These are phyloP conservation scores for Macrostomum cliftonense DNA, from an alignment of 2,888 invertebrate genomes.

Conservation along the genomic window DNA sequence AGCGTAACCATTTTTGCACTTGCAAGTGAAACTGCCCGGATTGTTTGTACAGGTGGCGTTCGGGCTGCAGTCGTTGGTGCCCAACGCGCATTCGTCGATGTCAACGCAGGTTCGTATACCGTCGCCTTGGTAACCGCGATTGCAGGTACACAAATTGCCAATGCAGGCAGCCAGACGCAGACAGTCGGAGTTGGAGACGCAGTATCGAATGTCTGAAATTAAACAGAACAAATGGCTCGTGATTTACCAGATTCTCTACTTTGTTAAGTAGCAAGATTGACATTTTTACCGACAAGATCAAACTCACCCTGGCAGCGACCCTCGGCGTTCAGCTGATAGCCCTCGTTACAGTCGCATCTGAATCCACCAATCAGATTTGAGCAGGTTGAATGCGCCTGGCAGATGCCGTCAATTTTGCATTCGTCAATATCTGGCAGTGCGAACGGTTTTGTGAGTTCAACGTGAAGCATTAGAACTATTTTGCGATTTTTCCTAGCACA, in stretches of 20 bases:
- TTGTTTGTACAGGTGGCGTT: constrained; percentile 12
- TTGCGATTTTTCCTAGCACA: no score
- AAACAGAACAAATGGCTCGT: no score
- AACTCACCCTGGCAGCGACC: no score
- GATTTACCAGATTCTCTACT: no score
- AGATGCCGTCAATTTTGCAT: constrained; percentile 1
- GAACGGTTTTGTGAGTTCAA: no score
- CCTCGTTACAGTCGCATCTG: constrained; percentile 1
- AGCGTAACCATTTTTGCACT: constrained; percentile 7
- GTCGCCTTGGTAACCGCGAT: constrained; percentile 5
- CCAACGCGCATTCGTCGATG: constrained; percentile 10
- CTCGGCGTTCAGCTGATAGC: background rate
- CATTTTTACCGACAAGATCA: no score
- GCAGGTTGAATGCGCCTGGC: constrained; percentile 1
- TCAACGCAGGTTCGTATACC: constrained; percentile 1
- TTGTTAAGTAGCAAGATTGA: no score
- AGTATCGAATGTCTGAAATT: no score
- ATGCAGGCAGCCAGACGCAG: no score
- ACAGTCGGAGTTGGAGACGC: no score
- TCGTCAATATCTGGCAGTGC: constrained; percentile 4
- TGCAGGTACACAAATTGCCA: constrained; percentile 4
- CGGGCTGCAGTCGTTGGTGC: constrained; percentile 7
- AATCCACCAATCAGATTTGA: constrained; percentile 1
- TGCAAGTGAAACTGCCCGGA: constrained; percentile 8
- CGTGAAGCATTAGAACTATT: no score